Conservation (phyloP, 2,888 invertebrate genomes). For the Halocaridina rubra region DNA sequence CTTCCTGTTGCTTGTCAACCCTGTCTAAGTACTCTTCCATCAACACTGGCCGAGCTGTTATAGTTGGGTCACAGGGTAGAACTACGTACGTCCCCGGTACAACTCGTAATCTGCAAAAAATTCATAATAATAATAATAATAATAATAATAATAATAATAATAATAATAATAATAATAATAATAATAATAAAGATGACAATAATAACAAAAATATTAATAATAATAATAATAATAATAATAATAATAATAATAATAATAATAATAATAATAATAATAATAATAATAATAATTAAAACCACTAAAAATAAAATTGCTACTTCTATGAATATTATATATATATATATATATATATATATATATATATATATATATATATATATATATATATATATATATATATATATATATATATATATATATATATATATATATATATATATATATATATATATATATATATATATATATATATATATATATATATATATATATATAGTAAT, state of each 20-base stretch:
- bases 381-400: not conserved
- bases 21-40: slow-evolving; percentile 31
- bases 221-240: not conserved
- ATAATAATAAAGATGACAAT: not conserved
- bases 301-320: too few species aligned
- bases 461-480: not conserved
- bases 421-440: not conserved
- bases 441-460: not conserved
- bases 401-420: not conserved
- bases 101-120: not conserved
- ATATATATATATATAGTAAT: not conserved
- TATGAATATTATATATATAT: not conserved
- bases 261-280: too few species aligned
- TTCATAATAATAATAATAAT: not conserved
- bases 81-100: slow-evolving; percentile 42
- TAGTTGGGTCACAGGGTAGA: slow-evolving; percentile 40
- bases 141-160: not conserved
- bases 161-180: not conserved
- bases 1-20: slow-evolving; percentile 13
- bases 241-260: too few species aligned
- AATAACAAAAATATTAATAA: not conserved
- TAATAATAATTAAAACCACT: too few species aligned
- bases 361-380: not conserved
- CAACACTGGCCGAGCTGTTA: slow-evolving; percentile 23
- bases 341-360: not conserved